Percentiles rank a stretch among this genome's conserved stretches.
phyloP scores from a whole-genome alignment of 1,140 invertebrate species.

The Hypsibius dujardini region DNA sequence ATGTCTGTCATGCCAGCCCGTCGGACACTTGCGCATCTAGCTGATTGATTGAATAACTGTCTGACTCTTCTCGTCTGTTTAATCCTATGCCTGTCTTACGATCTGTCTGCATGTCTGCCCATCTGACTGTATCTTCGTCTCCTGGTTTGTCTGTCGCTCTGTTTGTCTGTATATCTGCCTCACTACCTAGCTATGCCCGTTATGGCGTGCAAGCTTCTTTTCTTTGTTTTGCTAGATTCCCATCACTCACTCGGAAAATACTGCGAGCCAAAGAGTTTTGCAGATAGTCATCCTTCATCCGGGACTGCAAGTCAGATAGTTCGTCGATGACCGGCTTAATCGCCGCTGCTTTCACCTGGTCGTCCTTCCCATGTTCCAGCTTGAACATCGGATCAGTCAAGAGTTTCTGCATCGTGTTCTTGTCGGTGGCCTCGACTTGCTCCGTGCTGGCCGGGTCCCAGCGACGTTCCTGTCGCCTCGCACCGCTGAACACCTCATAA shows the following conservation, averaged over 20 bases:
- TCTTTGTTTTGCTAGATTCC: too few species aligned
- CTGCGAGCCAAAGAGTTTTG: constrained; percentile 62
- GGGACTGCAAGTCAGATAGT: constrained; percentile 56
- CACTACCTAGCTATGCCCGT: too few species aligned
- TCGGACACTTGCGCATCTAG: too few species aligned
- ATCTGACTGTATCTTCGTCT: too few species aligned
- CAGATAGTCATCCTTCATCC: constrained; percentile 73
- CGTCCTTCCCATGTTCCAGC: constrained; percentile 70
- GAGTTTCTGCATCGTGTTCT: constrained; percentile 37
- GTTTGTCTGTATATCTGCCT: too few species aligned
- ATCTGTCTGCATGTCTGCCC: too few species aligned
- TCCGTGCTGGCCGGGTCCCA: constrained; percentile 95
- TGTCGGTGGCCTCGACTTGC: constrained; percentile 46
- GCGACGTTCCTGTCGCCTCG: constrained; percentile 81
- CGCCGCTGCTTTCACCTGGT: constrained; percentile 50
- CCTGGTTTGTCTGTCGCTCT: too few species aligned
- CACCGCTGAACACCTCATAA: constrained; percentile 84
- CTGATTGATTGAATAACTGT: too few species aligned
- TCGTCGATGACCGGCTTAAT: constrained; percentile 50
- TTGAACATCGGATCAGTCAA: constrained; percentile 89
- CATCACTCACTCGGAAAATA: constrained; percentile 50
- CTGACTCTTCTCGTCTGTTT: too few species aligned
- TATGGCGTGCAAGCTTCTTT: too few species aligned
- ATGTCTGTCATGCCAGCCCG: too few species aligned
- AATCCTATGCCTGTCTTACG: too few species aligned